These are phyloP conservation scores for Limenitis camilla DNA, from an alignment of 2,888 invertebrate genomes.

Conservation along the genomic window DNA sequence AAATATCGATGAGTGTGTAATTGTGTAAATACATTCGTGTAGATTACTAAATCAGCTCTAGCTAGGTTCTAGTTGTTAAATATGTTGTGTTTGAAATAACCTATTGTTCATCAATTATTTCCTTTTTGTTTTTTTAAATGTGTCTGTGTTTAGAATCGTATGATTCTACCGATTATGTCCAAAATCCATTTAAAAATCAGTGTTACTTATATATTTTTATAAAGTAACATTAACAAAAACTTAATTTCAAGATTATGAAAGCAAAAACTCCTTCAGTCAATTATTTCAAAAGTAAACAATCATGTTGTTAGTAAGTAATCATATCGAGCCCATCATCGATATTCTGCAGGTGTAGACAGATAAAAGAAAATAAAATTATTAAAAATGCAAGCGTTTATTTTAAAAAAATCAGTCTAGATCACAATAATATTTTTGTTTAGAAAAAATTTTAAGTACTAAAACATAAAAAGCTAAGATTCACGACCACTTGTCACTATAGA, in stretches of 20 bases:
- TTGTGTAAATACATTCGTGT: no score
- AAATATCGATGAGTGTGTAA: no score
- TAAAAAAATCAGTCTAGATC: constrained; percentile 69
- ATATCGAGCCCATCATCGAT: constrained; percentile 60
- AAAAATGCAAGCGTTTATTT: constrained; percentile 72
- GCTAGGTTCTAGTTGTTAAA: neutral
- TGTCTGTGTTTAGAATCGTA: neutral
- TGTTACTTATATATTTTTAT: neutral
- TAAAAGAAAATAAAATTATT: constrained; percentile 53
- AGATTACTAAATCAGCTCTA: no score
- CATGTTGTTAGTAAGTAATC: constrained; percentile 47
- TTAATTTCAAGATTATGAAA: no score
- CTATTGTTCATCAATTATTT: no score
- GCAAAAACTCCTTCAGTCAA: no score
- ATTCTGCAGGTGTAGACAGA: constrained; percentile 33
- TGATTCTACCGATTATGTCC: neutral
- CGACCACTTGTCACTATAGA: constrained; percentile 52
- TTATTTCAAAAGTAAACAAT: no score
- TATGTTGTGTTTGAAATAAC: no score
- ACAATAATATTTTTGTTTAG: constrained; percentile 42
- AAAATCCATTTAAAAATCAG: no score
- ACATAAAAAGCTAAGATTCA: constrained; percentile 58
- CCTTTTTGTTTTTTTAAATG: neutral
- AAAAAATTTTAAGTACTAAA: constrained; percentile 41
- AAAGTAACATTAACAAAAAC: no score